These are phyloP conservation scores for Gnatocerus cornutus DNA, from an alignment of 2,888 invertebrate genomes.

Conservation along the genomic window DNA sequence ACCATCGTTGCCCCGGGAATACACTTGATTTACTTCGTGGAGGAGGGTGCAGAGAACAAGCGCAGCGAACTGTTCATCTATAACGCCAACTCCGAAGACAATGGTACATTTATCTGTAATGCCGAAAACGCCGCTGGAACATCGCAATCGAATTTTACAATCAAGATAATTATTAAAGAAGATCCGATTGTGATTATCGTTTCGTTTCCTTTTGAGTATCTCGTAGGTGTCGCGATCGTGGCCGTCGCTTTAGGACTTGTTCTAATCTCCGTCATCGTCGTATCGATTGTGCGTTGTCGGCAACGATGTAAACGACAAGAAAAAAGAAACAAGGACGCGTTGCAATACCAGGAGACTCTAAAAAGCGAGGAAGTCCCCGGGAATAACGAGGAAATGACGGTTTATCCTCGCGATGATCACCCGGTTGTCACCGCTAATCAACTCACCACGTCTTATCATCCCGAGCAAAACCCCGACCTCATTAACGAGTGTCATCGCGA, in stretches of 20 bases:
- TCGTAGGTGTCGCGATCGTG: constrained; percentile 79
- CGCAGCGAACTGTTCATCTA: constrained; percentile 86
- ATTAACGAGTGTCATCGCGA: constrained; percentile 77
- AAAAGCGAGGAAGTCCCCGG: constrained; percentile 49
- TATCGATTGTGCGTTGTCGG: constrained; percentile 66
- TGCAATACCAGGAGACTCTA: constrained; percentile 37
- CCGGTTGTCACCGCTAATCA: constrained; percentile 70
- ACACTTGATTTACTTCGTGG: constrained; percentile 81
- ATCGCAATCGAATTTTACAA: constrained; percentile 86
- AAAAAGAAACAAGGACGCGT: constrained; percentile 68
- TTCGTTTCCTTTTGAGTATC: constrained; percentile 79
- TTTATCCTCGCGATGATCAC: constrained; percentile 50
- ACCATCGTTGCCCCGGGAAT: constrained; percentile 79
- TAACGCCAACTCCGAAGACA: constrained; percentile 85
- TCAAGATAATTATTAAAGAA: constrained; percentile 83
- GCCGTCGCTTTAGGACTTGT: constrained; percentile 77
- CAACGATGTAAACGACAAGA: constrained; percentile 53
- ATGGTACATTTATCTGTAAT: constrained; percentile 89
- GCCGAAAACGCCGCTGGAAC: constrained; percentile 89
- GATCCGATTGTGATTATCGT: constrained; percentile 79
- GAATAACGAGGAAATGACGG: constrained; percentile 27
- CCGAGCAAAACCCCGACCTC: constrained; percentile 84
- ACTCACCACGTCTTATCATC: constrained; percentile 73
- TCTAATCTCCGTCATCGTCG: constrained; percentile 78
- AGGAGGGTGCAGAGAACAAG: constrained; percentile 83